phyloP scores from a whole-genome alignment of 2,888 invertebrate species.

The Melipona beecheii region DNA sequence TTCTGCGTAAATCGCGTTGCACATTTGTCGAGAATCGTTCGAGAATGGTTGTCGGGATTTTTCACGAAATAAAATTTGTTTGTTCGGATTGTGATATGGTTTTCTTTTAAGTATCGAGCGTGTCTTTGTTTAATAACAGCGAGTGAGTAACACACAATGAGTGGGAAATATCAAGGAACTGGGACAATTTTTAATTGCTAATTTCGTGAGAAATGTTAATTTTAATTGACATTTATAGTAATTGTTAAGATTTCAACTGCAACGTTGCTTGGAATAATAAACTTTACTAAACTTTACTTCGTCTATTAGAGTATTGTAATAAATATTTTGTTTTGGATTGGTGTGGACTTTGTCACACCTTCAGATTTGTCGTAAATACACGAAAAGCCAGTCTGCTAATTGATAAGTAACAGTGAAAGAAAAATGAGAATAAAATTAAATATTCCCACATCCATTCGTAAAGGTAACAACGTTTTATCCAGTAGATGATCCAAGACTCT shows the following conservation, averaged over 20 bases:
- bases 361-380: too few relatives aligned
- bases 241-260: too few relatives aligned
- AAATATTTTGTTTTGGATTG: too few relatives aligned
- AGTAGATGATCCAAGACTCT: constrained; percentile 18
- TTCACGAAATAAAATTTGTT: constrained; percentile 1
- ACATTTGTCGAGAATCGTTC: neutral
- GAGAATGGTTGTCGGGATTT: neutral
- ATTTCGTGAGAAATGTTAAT: neutral
- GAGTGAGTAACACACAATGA: neutral
- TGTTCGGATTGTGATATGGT: neutral
- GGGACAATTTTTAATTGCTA: neutral
- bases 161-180: neutral
- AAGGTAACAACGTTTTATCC: neutral
- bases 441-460: neutral
- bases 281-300: too few relatives aligned
- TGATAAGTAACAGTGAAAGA: too few relatives aligned
- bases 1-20: neutral
- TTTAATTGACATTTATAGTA: neutral
- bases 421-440: too few relatives aligned
- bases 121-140: neutral
- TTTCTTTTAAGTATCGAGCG: neutral
- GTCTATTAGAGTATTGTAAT: too few relatives aligned
- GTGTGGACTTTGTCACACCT: too few relatives aligned
- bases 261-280: too few relatives aligned
- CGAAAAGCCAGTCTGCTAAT: too few relatives aligned